Evolutionary conservation across 2,888 invertebrate species (phyloP), one percentile per base, ranked within the genome.

Genomic region (Drosophila setosimentum): DNA sequence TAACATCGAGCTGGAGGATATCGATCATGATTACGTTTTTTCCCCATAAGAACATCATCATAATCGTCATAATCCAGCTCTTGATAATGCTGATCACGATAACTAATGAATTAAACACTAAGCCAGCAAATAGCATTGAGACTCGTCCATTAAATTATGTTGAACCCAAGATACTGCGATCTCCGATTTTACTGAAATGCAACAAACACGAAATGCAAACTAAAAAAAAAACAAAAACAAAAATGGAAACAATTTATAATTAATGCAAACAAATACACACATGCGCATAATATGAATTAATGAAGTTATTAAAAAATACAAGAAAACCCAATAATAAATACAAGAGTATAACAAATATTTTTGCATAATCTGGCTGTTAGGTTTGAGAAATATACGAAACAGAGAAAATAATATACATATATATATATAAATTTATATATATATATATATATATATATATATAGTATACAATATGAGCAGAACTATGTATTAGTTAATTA

Each of bases 361-460:
- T 87, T 89, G 85, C 89, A 87, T 74, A 76, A 81, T 76, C 85
- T 89, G 89, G 85, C 85, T 85, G 85, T 85, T 84, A 89, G 87
- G 82, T 82, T 85, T 85, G 89, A 84, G 65, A 68, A 66, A 68
- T 78, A 53, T 81, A 66, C 32, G 62, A 77, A 71, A 66, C 24
- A 33, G 55, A 49, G 42, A 71, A 67, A 51, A 66, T 27, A 49
- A 58, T 48, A 50, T 48, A 62, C 13, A 37, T 24, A 64, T 29
- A 35, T 50, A 59, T 48, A 48, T 30, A 54, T 21, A 55, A 50
- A 78, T 57, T 69, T 62, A 59, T 11, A 11, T 13, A 33, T 33
- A 33, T 33, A 62, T 54, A 64, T 68, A 65, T 54, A 61, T n/a
- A 55, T 50, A 82, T 50, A 73, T 68, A 64, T 60, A 68, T 67